Conservation (phyloP, 2,113 vertebrate genomes). For the Calonectris borealis region DNA sequence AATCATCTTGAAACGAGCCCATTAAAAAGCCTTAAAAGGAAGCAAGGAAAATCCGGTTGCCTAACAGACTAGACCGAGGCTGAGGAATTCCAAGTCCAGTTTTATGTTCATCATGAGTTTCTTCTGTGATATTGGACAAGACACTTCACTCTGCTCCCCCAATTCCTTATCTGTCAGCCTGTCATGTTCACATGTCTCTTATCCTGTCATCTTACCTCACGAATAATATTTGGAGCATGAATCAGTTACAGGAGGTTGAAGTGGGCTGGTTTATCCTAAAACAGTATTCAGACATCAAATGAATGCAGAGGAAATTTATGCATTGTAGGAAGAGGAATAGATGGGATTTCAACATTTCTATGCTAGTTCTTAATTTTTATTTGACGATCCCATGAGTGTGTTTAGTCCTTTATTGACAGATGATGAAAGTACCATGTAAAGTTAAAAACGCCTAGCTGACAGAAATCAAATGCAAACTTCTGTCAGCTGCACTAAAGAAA, state of each 20-base stretch:
- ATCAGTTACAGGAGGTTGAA: background rate
- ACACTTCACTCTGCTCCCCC: background rate
- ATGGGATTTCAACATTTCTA: conserved; percentile 1
- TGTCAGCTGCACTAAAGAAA: background rate
- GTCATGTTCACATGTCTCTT: background rate
- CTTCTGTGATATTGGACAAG: background rate
- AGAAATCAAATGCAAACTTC: conserved; percentile 20
- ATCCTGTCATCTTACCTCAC: background rate
- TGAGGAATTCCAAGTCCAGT: background rate
- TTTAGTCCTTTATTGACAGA: conserved; percentile 33
- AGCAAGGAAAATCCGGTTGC: background rate
- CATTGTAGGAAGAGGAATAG: background rate
- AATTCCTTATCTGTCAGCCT: background rate
- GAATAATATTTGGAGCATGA: background rate
- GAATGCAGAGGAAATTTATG: background rate
- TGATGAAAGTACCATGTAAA: conserved; percentile 18
- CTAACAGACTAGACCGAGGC: background rate
- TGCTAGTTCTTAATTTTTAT: conserved; percentile 10
- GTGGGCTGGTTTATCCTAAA: background rate
- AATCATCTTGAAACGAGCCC: background rate
- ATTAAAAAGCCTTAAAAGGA: background rate
- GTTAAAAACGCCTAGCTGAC: background rate
- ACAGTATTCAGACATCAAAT: background rate
- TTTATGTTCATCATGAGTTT: background rate
- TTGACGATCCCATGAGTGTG: background rate